Evolutionary conservation across 2,797 vertebrate species (phyloP).

Genomic region (Oreochromis mossambicus): DNA sequence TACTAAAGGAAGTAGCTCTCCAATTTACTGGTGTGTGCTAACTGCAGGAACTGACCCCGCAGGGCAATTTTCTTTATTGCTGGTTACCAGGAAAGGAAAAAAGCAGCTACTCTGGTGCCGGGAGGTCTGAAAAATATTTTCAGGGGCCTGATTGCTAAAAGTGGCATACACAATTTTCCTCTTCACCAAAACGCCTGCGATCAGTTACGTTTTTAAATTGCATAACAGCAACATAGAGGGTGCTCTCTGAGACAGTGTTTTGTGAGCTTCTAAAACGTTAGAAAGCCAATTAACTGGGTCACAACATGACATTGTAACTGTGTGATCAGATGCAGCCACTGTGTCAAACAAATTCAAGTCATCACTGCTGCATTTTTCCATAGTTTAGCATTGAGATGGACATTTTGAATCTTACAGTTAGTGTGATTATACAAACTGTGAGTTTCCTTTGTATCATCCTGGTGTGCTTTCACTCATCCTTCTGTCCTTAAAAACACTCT

Average conservation of each 20-base stretch:
- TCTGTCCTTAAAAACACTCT: not conserved
- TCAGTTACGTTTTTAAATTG: not conserved
- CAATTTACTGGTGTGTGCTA: accelerated
- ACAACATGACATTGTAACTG: not conserved
- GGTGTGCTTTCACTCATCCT: not conserved
- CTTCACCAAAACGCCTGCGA: not conserved
- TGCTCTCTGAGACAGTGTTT: too few species aligned
- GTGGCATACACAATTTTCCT: accelerated
- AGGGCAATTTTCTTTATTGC: accelerated
- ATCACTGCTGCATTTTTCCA: not conserved
- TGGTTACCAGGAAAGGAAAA: accelerated
- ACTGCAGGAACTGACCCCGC: not conserved
- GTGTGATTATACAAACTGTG: not conserved
- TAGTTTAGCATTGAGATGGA: not conserved
- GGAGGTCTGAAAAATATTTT: not conserved
- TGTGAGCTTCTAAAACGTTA: not conserved
- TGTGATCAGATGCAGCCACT: not conserved
- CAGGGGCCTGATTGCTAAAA: not conserved
- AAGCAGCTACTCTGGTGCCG: not conserved
- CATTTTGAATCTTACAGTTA: not conserved
- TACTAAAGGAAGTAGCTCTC: not conserved
- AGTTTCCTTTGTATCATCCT: not conserved
- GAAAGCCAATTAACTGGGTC: not conserved
- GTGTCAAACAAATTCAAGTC: not conserved
- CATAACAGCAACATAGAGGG: too few species aligned